Evolutionary conservation across 2,797 vertebrate species (phyloP).

Genomic region (Acrossocheilus fasciatus): DNA sequence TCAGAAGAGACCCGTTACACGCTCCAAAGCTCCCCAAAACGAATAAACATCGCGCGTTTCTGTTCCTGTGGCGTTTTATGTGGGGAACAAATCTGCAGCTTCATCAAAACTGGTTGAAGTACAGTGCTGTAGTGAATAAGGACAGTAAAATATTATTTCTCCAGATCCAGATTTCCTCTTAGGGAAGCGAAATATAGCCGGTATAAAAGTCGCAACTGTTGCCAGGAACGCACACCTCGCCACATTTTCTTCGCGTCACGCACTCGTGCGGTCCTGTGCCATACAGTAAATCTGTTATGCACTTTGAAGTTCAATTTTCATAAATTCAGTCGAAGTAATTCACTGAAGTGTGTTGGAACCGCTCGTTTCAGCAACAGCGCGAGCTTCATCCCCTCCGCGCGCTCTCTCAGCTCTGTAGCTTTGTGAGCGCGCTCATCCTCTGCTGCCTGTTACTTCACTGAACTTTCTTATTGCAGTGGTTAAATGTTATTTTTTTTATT

Average conservation of each 20-base stretch:
- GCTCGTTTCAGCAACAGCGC: background rate
- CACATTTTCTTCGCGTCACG: constrained; percentile 4
- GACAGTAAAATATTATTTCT: background rate
- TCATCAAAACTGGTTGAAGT: background rate
- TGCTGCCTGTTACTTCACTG: background rate
- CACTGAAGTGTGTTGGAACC: no score
- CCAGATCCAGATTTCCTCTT: constrained; percentile 16
- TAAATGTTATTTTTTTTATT: background rate
- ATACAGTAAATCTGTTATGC: background rate
- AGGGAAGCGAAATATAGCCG: background rate
- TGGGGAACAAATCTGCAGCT: background rate
- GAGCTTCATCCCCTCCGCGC: background rate
- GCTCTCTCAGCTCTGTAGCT: background rate
- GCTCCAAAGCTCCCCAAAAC: background rate
- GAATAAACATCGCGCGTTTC: background rate
- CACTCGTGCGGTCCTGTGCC: background rate
- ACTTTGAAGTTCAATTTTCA: constrained; percentile 6
- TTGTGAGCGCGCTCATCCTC: constrained; percentile 13
- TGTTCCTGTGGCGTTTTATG: background rate
- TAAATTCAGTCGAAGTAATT: constrained; percentile 3
- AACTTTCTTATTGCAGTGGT: constrained; percentile 14
- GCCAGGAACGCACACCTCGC: constrained; percentile 10
- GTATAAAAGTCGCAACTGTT: constrained; percentile 23
- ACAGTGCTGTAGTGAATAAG: background rate
- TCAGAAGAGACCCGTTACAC: constrained; percentile 4